Evolutionary conservation across 1,140 invertebrate genomes (phyloP).

Genomic region (Papilio machaon): DNA sequence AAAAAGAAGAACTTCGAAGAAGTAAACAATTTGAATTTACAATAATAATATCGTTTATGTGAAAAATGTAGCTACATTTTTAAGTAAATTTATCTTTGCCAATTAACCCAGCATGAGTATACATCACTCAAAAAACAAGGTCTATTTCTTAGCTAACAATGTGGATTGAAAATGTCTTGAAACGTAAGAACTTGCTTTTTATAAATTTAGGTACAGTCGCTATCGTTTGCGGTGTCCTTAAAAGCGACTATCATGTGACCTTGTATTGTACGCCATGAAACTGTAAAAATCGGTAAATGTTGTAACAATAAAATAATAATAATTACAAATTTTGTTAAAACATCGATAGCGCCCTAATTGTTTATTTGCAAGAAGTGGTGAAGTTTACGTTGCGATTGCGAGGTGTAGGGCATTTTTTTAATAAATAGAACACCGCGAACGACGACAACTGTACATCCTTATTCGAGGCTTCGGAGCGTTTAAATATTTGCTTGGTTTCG

Average conservation of each 20-base stretch:
- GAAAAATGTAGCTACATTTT: background rate
- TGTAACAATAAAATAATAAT: too few relatives aligned
- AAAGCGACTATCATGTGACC: background rate
- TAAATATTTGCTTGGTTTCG: constrained; percentile 66
- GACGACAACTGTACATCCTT: constrained; percentile 14
- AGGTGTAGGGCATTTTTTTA: background rate
- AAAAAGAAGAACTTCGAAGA: too few relatives aligned
- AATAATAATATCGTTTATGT: too few relatives aligned
- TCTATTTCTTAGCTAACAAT: constrained; percentile 5
- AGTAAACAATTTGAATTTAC: too few relatives aligned
- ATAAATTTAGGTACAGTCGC: constrained; percentile 47
- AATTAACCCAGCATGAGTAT: background rate
- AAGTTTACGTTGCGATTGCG: too few relatives aligned
- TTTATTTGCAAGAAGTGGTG: too few relatives aligned
- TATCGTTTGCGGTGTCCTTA: background rate
- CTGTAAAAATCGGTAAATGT: background rate
- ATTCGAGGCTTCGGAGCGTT: constrained; percentile 41
- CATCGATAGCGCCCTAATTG: too few relatives aligned
- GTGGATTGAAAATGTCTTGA: constrained; percentile 40
- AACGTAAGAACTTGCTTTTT: constrained; percentile 33
- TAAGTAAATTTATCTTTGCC: background rate
- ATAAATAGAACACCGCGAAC: background rate
- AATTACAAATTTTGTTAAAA: too few relatives aligned
- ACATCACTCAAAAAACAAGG: background rate
- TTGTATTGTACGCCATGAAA: background rate